phyloP scores from a whole-genome alignment of 2,888 invertebrate species.

The Drosophila mayaguana region DNA sequence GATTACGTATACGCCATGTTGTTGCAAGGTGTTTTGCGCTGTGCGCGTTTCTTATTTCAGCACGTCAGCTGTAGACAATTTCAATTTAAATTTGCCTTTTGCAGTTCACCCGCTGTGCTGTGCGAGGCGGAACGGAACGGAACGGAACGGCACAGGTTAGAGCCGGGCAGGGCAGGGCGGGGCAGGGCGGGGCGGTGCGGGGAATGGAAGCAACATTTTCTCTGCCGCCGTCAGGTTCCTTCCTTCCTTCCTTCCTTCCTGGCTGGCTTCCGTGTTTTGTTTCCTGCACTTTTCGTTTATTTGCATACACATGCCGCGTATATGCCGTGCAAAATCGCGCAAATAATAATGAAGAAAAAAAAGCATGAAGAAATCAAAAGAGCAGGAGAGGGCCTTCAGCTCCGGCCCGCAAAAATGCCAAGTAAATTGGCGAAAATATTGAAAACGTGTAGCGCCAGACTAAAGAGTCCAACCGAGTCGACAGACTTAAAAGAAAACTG shows the following conservation, averaged over 20 bases:
- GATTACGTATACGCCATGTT: slow-evolving; percentile 70
- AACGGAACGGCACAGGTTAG: background rate
- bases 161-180: background rate
- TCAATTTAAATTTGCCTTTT: slow-evolving; percentile 79
- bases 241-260: slow-evolving; percentile 74
- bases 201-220: slow-evolving; percentile 51
- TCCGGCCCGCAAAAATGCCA: slow-evolving; percentile 38
- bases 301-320: slow-evolving; percentile 70
- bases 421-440: slow-evolving; percentile 78
- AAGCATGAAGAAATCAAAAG: slow-evolving; percentile 53
- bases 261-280: slow-evolving; percentile 76
- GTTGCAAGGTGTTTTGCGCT: slow-evolving; percentile 43
- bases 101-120: slow-evolving; percentile 35
- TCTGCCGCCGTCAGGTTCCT: slow-evolving; percentile 68
- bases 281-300: slow-evolving; percentile 80
- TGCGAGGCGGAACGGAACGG: slow-evolving; percentile 9
- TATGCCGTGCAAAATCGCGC: slow-evolving; percentile 75
- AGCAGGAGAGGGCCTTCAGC: slow-evolving; percentile 3
- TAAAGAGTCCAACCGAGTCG: slow-evolving; percentile 27
- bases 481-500: slow-evolving; percentile 24
- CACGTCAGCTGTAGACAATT: slow-evolving; percentile 74
- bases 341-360: slow-evolving; percentile 72
- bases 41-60: slow-evolving; percentile 65
- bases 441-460: slow-evolving; percentile 51
- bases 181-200: background rate